Conservation (phyloP, 2,888 invertebrate genomes). For the Yponomeuta malinellus region DNA sequence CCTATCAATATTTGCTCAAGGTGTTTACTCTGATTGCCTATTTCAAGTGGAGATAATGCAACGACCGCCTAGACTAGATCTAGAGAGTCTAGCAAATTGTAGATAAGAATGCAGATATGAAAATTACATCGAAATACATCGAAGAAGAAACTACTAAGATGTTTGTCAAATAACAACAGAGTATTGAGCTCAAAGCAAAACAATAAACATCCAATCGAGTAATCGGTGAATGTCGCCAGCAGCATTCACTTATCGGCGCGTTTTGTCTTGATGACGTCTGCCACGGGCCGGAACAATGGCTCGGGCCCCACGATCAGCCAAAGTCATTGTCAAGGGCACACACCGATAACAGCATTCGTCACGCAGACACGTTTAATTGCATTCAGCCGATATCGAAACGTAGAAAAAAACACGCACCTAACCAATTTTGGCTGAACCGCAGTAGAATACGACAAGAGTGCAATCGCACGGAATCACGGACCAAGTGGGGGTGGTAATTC, state of each 20-base stretch:
- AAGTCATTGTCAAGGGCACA: constrained; percentile 66
- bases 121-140: neutral
- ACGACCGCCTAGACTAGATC: neutral
- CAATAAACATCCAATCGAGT: neutral
- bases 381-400: constrained; percentile 56
- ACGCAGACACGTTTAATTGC: constrained; percentile 62
- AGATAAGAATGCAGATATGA: neutral
- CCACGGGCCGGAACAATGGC: constrained; percentile 19
- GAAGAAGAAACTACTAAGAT: too few species aligned
- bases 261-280: constrained; percentile 13
- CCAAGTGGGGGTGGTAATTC: neutral
- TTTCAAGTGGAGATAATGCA: neutral
- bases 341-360: constrained; percentile 56
- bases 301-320: constrained; percentile 27
- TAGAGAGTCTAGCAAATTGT: neutral
- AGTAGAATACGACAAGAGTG: constrained; percentile 21
- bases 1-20: neutral
- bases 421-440: constrained; percentile 26
- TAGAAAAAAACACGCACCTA: neutral
- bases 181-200: neutral
- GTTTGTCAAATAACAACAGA: neutral
- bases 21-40: neutral
- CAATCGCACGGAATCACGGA: constrained; percentile 22
- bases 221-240: neutral
- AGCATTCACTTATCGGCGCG: constrained; percentile 1